Base-by-base conservation (phyloP, 2,113 vertebrate species). In the Oreotrochilus melanogaster region DNA sequence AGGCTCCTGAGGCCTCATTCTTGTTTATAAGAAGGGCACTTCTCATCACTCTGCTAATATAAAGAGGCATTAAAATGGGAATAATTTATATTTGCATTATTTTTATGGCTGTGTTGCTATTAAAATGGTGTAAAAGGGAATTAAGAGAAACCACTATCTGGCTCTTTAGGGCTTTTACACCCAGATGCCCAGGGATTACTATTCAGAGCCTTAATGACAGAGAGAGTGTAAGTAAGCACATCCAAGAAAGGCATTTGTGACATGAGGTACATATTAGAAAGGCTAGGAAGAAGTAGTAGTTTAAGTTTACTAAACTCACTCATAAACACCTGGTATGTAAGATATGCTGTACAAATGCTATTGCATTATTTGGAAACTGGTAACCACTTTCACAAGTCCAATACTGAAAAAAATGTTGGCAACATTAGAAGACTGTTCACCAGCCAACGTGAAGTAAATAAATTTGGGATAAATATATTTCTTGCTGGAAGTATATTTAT, bases 1-100 rank as follows among this genome's bases (percentile, higher is more conserved):
- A 74, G 66, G 42, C 70, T 95, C 89, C 73, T 11, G 35, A 87
- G 78, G 45, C 70, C 78, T 89, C 50, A 43, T 76, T 88, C 58
- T 78, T 33, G 43, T 89, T 86, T 79, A 43, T 56, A 39, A 61
- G 71, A 78, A 80, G 54, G 66, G 28, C 71, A 86, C 85, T 96
- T 86, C 78, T 74, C 47, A 80, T 91, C 67, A 80, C 21, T 94
- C 75, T 78, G 67, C 54, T 76, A 58, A 79, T 70, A 67, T 33
- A 73, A 87, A 86, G 72, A 89, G 58, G 78, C 67, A 73, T 93
- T 92, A 89, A 88, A 96, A 58, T 0, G 7, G 42, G 62, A 62
- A 31, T 86, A 82, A 95, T 94, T 97, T 94, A 53, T 94, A 86
- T 93, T 96, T 92, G 78, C 78, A 60, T 92, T 91, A 89, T 80